A percentile compares a stretch with the other conserved stretches of the same genome.
Evolutionary conservation across 2,797 vertebrate genomes (phyloP).

Genomic region (Chromobotia macracanthus): DNA sequence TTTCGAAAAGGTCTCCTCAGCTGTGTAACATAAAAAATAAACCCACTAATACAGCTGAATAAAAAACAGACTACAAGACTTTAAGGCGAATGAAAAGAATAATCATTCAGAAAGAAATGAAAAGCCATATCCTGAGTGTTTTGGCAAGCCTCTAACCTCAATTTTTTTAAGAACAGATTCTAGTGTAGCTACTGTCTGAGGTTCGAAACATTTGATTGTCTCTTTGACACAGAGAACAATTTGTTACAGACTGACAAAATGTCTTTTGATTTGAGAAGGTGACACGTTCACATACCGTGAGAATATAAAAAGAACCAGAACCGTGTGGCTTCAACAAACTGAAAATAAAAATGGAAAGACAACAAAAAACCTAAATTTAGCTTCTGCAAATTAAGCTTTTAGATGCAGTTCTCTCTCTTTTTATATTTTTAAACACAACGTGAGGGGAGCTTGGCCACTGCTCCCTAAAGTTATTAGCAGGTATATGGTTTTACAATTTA

Average conservation of each 20-base stretch:
- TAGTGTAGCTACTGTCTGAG: not conserved
- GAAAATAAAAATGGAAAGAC: slow-evolving; percentile 55
- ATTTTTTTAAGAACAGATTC: not conserved
- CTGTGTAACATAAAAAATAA: not conserved
- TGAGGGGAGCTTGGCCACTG: not conserved
- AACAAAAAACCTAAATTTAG: not conserved
- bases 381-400: no score
- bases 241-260: slow-evolving; percentile 3
- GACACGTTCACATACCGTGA: not conserved
- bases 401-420: no score
- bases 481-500: not conserved
- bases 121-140: slow-evolving; percentile 8
- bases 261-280: not conserved
- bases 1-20: not conserved
- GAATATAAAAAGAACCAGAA: slow-evolving; percentile 56
- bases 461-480: not conserved
- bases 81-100: not conserved
- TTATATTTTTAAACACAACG: not conserved
- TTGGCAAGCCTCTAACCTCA: not conserved
- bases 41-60: not conserved
- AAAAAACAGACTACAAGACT: not conserved
- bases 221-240: slow-evolving; percentile 10
- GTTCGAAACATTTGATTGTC: slow-evolving; percentile 1
- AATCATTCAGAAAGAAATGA: not conserved
- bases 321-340: slow-evolving; percentile 60